Conservation (phyloP, 2,113 vertebrate genomes). For the Pantherophis guttatus region DNA sequence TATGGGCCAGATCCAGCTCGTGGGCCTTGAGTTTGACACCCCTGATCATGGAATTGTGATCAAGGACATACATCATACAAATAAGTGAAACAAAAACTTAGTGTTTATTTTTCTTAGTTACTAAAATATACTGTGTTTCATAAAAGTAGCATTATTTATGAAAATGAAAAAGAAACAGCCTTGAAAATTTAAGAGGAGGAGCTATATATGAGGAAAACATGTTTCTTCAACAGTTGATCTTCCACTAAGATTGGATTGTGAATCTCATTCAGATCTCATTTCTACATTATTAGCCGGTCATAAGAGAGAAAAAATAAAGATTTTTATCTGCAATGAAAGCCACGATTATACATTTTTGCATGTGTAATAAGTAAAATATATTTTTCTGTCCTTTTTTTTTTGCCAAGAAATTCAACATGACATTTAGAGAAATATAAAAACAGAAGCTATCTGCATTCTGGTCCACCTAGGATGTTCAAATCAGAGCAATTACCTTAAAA, state of each 20-base stretch:
- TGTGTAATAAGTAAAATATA: not conserved
- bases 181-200: not conserved
- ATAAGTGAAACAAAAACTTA: not conserved
- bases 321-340: not conserved
- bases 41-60: not conserved
- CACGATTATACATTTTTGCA: not conserved
- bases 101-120: not conserved
- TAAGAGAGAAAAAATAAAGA: too few relatives aligned
- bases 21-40: too few relatives aligned
- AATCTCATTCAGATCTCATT: not conserved
- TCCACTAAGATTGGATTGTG: not conserved
- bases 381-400: not conserved
- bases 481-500: not conserved
- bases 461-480: not conserved
- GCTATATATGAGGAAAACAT: not conserved
- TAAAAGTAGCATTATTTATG: not conserved
- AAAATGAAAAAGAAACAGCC: not conserved
- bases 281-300: not conserved
- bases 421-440: not conserved
- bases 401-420: not conserved
- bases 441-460: not conserved
- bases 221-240: not conserved
- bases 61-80: not conserved
- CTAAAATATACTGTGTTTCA: not conserved
- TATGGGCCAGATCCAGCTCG: rapidly evolving